Evolutionary conservation across 2,797 vertebrate genomes (phyloP).

Genomic region (Heterohyrax brucei): DNA sequence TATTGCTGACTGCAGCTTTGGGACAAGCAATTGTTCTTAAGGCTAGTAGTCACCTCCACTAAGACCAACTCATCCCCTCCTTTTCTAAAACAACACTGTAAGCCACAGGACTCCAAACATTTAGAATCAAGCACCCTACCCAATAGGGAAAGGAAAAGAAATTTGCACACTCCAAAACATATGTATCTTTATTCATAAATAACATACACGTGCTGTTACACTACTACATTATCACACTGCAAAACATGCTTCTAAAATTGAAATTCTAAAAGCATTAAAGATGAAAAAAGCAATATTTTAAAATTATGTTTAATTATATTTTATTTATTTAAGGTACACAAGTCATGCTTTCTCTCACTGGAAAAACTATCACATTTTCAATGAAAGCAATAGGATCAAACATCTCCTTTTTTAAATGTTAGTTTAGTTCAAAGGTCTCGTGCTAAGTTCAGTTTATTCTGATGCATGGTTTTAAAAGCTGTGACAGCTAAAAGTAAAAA

Average conservation of each 20-base stretch:
- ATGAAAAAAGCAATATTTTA: conserved; percentile 10
- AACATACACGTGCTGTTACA: neutral
- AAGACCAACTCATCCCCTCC: neutral
- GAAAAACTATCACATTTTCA: conserved; percentile 44
- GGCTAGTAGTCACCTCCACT: conserved; percentile 24
- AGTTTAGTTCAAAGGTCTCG: conserved; percentile 43
- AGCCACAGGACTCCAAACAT: neutral
- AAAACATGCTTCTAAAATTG: conserved; percentile 43
- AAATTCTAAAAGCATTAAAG: conserved; percentile 57
- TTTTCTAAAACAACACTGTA: conserved; percentile 24
- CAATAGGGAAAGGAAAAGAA: neutral
- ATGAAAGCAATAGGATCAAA: conserved; percentile 50
- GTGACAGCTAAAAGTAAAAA: neutral
- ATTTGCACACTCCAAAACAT: neutral
- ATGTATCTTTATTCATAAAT: conserved; percentile 26
- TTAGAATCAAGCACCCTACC: neutral
- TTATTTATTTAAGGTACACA: conserved; percentile 62
- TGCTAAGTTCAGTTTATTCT: conserved; percentile 45
- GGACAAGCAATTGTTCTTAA: conserved; percentile 50
- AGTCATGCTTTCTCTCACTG: conserved; percentile 36
- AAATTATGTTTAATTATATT: conserved; percentile 62
- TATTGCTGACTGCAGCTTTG: conserved; percentile 5
- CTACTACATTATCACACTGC: neutral
- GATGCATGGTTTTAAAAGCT: conserved; percentile 63
- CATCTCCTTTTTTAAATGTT: conserved; percentile 23